Evolutionary conservation across 2,797 vertebrate genomes (phyloP).

Genomic region (Dermochelys coriacea): DNA sequence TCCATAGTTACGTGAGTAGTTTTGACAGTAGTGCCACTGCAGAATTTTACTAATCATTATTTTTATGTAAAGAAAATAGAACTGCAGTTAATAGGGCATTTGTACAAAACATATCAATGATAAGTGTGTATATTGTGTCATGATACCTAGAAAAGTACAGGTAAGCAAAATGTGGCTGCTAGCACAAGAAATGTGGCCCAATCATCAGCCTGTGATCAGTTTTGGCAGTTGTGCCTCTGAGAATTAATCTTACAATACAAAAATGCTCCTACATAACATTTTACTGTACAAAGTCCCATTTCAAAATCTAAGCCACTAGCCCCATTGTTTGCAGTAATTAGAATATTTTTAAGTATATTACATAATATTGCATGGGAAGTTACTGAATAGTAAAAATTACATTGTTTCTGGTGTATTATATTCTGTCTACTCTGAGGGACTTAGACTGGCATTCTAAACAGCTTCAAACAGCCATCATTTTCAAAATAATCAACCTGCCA

Average conservation of each 20-base stretch:
- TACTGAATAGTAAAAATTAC: not conserved
- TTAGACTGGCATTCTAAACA: not conserved
- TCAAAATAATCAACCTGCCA: not conserved
- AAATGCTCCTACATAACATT: slow-evolving; percentile 18
- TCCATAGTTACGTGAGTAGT: slow-evolving; percentile 17
- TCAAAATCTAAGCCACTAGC: not conserved
- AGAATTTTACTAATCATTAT: slow-evolving; percentile 18
- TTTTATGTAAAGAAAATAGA: slow-evolving; percentile 36
- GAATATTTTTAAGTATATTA: not conserved
- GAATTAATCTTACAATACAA: slow-evolving; percentile 11
- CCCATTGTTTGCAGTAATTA: not conserved
- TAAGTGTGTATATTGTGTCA: not conserved
- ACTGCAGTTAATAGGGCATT: not conserved
- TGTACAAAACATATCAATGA: not conserved
- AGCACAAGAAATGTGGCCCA: not conserved
- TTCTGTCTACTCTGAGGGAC: not conserved
- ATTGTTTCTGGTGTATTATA: not conserved
- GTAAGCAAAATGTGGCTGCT: slow-evolving; percentile 1
- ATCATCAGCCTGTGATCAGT: not conserved
- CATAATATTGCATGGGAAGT: not conserved
- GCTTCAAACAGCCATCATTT: not conserved
- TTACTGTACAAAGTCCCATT: slow-evolving; percentile 8
- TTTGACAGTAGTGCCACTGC: slow-evolving; percentile 40
- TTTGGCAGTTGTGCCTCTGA: not conserved
- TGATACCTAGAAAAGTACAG: slow-evolving; percentile 17